Conservation (phyloP, 64 coral and sea anemone genomes). For the Platygyra sinensis region DNA sequence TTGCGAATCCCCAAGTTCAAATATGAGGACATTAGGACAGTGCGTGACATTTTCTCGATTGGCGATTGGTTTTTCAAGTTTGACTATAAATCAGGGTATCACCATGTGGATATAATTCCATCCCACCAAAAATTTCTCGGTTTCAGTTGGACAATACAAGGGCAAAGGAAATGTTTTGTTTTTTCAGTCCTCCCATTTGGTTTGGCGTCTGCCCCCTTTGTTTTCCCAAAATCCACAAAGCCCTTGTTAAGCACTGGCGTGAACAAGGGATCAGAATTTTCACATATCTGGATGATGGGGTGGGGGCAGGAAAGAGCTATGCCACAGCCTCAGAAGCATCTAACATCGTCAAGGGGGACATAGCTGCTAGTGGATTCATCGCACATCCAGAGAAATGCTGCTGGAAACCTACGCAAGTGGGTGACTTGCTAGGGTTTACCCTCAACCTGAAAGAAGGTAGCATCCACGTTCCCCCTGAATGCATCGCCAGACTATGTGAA, state of each 20-base stretch:
- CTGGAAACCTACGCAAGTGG: no score
- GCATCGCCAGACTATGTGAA: no score
- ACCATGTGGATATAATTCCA: conserved; percentile 27
- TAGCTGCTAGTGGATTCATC: no score
- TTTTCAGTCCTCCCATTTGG: background rate
- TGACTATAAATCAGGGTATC: conserved; percentile 47
- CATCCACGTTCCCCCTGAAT: no score
- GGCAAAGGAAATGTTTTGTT: no score
- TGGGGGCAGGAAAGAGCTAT: conserved; percentile 21
- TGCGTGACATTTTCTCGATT: background rate
- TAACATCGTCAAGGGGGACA: no score
- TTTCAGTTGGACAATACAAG: no score
- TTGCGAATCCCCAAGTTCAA: conserved; percentile 47
- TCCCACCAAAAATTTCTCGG: no score
- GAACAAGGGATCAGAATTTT: conserved; percentile 31
- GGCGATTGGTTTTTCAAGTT: conserved; percentile 52
- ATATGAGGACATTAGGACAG: conserved; percentile 58
- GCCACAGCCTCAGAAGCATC: no score
- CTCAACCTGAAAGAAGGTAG: no score
- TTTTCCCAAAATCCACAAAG: conserved; percentile 41
- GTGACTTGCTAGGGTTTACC: no score
- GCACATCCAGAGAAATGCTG: no score
- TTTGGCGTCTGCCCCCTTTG: background rate
- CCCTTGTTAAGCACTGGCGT: conserved; percentile 38
- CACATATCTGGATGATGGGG: conserved; percentile 55